Percentiles rank a stretch among this genome's conserved stretches.
phyloP scores from a whole-genome alignment of 2,113 vertebrate species.

The Oryzias melastigma region DNA sequence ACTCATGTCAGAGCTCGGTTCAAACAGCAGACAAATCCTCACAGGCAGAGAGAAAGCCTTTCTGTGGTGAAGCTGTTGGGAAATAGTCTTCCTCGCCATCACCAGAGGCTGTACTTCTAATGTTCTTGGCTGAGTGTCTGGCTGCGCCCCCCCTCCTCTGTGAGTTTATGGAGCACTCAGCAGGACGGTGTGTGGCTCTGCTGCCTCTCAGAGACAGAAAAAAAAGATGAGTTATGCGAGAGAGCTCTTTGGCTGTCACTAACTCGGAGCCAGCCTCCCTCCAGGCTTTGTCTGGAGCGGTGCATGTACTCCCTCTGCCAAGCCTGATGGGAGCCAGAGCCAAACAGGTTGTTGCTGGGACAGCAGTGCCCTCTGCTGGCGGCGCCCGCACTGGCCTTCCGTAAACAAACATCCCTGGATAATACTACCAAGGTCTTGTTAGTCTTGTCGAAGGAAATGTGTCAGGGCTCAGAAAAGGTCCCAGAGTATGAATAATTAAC shows the following conservation, averaged over 20 bases:
- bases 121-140: too few relatives aligned
- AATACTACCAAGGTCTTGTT: slow-evolving; percentile 46
- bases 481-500: slow-evolving; percentile 58
- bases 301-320: slow-evolving; percentile 1
- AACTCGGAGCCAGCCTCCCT: slow-evolving; percentile 1
- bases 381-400: slow-evolving; percentile 21
- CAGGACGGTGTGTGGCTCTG: too few relatives aligned
- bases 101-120: too few relatives aligned
- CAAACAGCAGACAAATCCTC: too few relatives aligned
- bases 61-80: too few relatives aligned
- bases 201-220: too few relatives aligned
- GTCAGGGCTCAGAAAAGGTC: slow-evolving; percentile 31
- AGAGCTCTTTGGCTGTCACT: neutral
- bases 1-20: too few relatives aligned
- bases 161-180: too few relatives aligned
- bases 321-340: neutral
- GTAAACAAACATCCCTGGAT: slow-evolving; percentile 52
- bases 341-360: slow-evolving; percentile 1
- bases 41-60: too few relatives aligned
- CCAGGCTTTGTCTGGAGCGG: neutral
- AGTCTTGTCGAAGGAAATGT: slow-evolving; percentile 37
- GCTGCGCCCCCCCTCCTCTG: too few relatives aligned
- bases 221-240: neutral
- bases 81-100: too few relatives aligned
- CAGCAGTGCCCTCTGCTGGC: slow-evolving; percentile 43